phyloP scores from a whole-genome alignment of 2,113 vertebrate species.

The Rhipidura dahli region DNA sequence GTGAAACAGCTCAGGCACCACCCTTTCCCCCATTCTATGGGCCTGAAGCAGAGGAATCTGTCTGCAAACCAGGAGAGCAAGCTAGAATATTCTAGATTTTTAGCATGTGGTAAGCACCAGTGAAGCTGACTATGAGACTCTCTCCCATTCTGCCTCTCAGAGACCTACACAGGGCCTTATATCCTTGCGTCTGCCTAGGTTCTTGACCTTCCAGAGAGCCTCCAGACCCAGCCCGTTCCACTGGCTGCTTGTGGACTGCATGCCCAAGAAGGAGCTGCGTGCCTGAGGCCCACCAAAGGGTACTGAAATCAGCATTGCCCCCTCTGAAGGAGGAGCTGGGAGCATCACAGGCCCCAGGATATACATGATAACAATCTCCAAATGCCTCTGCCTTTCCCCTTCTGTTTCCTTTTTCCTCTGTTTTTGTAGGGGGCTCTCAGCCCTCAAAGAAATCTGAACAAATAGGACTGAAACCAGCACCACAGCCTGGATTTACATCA shows the following conservation, averaged over 20 bases:
- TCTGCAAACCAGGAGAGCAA: neutral
- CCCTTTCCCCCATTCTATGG: neutral
- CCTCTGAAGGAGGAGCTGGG: neutral
- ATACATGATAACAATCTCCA: neutral
- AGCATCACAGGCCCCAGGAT: neutral
- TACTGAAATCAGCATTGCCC: rapidly evolving
- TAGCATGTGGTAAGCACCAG: neutral
- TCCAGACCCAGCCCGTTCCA: rapidly evolving
- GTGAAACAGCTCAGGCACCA: neutral
- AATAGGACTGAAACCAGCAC: neutral
- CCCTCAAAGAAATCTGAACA: neutral
- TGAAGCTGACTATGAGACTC: neutral
- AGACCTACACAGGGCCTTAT: neutral
- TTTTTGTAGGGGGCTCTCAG: neutral
- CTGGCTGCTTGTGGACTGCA: neutral
- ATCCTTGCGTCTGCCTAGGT: neutral
- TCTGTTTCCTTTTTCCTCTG: neutral
- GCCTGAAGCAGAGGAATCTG: neutral
- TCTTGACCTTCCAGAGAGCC: neutral
- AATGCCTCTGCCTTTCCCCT: neutral
- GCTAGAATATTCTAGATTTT: neutral
- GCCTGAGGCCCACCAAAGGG: neutral
- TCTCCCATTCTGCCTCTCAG: neutral
- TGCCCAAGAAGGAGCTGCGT: neutral
- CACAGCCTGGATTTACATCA: neutral